Percentiles rank a stretch among this genome's conserved stretches.
Evolutionary conservation across 1,140 invertebrate species (phyloP).

Genomic region (Tyrophagus putrescentiae): DNA sequence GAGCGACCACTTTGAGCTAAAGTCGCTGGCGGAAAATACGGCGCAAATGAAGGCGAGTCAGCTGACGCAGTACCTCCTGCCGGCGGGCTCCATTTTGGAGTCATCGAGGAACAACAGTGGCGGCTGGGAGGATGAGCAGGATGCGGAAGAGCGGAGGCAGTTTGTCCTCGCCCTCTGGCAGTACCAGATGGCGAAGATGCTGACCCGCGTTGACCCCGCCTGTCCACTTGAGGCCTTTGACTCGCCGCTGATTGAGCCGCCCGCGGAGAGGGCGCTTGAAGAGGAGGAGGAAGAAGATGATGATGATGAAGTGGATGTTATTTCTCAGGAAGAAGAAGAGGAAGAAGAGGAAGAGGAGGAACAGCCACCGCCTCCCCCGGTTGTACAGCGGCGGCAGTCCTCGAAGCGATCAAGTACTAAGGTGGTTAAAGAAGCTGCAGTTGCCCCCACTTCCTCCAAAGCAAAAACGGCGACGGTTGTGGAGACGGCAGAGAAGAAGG

Average conservation of each 20-base stretch:
- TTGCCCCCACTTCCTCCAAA: too few species aligned
- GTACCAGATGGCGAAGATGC: background rate
- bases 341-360: conserved; percentile 12
- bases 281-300: background rate
- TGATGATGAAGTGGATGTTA: background rate
- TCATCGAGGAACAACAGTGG: too few species aligned
- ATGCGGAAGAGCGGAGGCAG: background rate
- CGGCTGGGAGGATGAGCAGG: too few species aligned
- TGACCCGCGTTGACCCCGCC: background rate
- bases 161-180: background rate
- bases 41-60: background rate
- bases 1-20: background rate
- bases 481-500: too few species aligned
- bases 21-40: background rate
- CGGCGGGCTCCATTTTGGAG: background rate
- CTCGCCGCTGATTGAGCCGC: background rate
- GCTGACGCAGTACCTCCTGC: background rate
- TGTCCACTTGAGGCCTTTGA: conserved; percentile 1
- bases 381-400: too few species aligned
- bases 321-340: conserved; percentile 9
- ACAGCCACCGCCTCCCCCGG: background rate
- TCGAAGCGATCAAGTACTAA: too few species aligned
- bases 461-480: too few species aligned
- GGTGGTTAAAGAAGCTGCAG: too few species aligned
- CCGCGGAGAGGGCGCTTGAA: background rate